Base-by-base conservation (phyloP, 2,888 invertebrate species). In the Embidobia sp. region DNA sequence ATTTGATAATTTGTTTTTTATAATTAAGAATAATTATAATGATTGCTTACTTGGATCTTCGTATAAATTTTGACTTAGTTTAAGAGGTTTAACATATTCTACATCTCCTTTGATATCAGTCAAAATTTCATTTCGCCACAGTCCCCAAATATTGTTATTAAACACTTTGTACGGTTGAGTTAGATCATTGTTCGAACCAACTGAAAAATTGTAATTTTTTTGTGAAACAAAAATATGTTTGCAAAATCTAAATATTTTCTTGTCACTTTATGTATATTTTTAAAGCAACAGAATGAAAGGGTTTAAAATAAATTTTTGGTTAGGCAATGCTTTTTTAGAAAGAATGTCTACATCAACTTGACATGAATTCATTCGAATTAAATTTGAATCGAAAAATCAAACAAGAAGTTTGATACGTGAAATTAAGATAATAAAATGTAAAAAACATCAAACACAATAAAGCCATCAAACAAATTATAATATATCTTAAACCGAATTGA, bases 81-180 rank as follows among this genome's bases (percentile, higher is more conserved):
- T 94, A 66, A 90, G 85, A 8, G 93, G 92, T 73, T 90, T 91
- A 0, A 93, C 91, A 82, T 90, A 91, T 82, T 92, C 92, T 53
- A 91, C 89, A 51, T 90, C 89, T 1, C 79, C 80, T 46, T 83
- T 82, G 2, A 40, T 42, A n/a, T 74, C 49, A 6, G 82, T 79
- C 35, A 82, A 67, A 57, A 80, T 79, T 22, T 86, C 81, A 26
- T 74, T 44, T 42, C 53, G 69, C 77, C 69, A 74, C 26, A 48
- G 29, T 29, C 53, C 73, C 69, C 67, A 69, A 57, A 64, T 35
- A 13, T 13, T 13, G 33, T 46, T 61, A 11, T 37, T 42, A 18
- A 48, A 44, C 13, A 59, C 66, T 6, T 59, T 33, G 10, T 66
- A 27, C 1, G 19, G 2, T 1, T 42, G 35, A 40, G n/a, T 55